phyloP scores from a whole-genome alignment of 2,888 invertebrate genomes.

The Pseudococcus jackbeardsleyi region DNA sequence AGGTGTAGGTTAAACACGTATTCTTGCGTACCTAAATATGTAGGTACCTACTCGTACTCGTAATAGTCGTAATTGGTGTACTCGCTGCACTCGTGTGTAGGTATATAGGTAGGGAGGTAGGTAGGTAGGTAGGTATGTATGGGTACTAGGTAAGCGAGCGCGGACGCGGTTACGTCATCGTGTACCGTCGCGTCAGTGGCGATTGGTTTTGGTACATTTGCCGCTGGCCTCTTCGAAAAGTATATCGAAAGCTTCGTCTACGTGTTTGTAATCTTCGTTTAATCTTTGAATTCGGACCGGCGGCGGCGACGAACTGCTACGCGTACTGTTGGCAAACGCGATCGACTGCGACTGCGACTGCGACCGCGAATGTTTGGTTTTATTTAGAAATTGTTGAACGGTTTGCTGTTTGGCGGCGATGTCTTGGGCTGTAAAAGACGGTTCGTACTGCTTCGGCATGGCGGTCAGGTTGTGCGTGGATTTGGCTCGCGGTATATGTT shows the following conservation, averaged over 20 bases:
- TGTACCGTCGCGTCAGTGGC: not conserved
- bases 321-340: not conserved
- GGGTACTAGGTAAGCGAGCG: not conserved
- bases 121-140: too few species aligned
- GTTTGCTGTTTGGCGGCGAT: constrained; percentile 80
- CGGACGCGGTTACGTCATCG: not conserved
- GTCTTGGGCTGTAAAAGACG: constrained; percentile 79
- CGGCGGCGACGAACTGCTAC: too few species aligned
- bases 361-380: constrained; percentile 66
- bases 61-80: too few species aligned
- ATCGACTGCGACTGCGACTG: not conserved
- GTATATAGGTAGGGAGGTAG: not conserved
- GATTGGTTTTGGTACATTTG: constrained; percentile 57
- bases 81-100: too few species aligned
- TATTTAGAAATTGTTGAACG: constrained; percentile 80
- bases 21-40: too few species aligned
- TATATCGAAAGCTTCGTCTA: constrained; percentile 90
- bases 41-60: not conserved
- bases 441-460: constrained; percentile 86
- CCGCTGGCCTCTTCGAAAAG: constrained; percentile 73
- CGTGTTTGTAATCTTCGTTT: constrained; percentile 73
- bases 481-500: constrained; percentile 74
- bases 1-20: too few species aligned
- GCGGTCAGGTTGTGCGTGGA: constrained; percentile 80
- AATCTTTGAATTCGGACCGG: constrained; percentile 38